Evolutionary conservation across 1,140 invertebrate genomes (phyloP).

Genomic region (Coboldia fuscipes): DNA sequence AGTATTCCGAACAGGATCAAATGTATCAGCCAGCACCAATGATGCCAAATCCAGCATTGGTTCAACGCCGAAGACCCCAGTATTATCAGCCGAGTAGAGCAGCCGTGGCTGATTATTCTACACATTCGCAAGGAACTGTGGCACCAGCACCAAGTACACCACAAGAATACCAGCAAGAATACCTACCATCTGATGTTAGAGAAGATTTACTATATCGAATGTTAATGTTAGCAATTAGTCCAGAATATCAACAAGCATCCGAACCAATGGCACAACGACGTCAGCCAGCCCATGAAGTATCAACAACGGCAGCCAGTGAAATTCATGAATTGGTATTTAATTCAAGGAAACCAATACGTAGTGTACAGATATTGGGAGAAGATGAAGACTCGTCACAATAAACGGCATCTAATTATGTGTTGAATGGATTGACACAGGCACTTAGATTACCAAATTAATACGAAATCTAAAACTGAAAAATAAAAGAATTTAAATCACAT

Average conservation of each 20-base stretch:
- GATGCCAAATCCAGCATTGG: no score
- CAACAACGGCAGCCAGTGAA: not conserved
- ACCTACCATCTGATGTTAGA: slow-evolving; percentile 36
- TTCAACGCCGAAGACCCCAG: no score
- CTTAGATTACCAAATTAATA: no score
- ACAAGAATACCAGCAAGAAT: slow-evolving; percentile 31
- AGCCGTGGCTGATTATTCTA: slow-evolving; percentile 20
- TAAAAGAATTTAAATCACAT: no score
- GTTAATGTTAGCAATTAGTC: slow-evolving; percentile 38
- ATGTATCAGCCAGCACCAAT: slow-evolving; percentile 4
- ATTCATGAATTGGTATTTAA: slow-evolving; percentile 16
- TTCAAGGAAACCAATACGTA: slow-evolving; percentile 28
- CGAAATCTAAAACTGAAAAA: no score
- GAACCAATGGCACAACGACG: slow-evolving; percentile 22
- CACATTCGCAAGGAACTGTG: slow-evolving; percentile 21
- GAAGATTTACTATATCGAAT: slow-evolving; percentile 43
- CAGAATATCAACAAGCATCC: slow-evolving; percentile 18
- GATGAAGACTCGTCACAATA: no score
- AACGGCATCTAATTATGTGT: no score
- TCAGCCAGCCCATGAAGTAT: slow-evolving; percentile 13
- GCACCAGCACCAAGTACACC: slow-evolving; percentile 20
- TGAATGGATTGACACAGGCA: no score
- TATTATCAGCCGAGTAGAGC: slow-evolving; percentile 19
- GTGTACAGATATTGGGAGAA: slow-evolving; percentile 34
- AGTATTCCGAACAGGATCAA: slow-evolving; percentile 1